Evolutionary conservation across 2,888 invertebrate species (phyloP), one percentile per base, ranked within the genome.

Genomic region (Cantharis rustica): DNA sequence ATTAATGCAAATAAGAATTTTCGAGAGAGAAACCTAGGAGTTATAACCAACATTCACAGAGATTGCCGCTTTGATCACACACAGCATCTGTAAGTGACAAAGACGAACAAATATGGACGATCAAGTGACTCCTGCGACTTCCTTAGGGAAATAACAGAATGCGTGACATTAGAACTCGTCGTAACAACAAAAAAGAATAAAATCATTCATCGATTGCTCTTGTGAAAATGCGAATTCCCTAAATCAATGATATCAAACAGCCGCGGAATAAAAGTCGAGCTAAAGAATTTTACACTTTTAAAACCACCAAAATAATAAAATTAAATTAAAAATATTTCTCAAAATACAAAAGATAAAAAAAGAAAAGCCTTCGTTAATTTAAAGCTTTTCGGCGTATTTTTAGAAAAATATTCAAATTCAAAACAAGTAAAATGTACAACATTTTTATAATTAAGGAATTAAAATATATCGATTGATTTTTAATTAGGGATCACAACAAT

Each of bases 71-170:
- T 72, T 66, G 27, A 72, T 72, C 73, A 61, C 26, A 47, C 13
- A 78, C 75, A 72, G 69, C 73, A 75, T 78, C 78, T 76, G 79
- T 78, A 76, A 78, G 72, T 75, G 79, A 79, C 77, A 77, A 78
- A 79, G 76, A 69, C 69, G 72, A 76, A 75, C 75, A 75, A 77
- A 77, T 69, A 76, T 76, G 68, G 77, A 47, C 75, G 75, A 76
- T 76, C 79, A 76, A 66, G 71, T 78, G 76, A 71, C 73, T 75
- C 72, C 73, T 47, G 68, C 72, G 47, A 47, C 66, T 73, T 80
- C 80, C 80, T 76, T 73, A 61, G 80, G 80, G 80, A 80, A 80
- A 80, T 80, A 80, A 79, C 72, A 71, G 76, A 75, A 73, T 78
- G 80, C 79, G 80, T 79, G 80, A 79, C 78, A 75, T 78, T 75